These are phyloP conservation scores for Leptoteleia sp. DNA, from an alignment of 1,140 invertebrate species.

Conservation along the genomic window DNA sequence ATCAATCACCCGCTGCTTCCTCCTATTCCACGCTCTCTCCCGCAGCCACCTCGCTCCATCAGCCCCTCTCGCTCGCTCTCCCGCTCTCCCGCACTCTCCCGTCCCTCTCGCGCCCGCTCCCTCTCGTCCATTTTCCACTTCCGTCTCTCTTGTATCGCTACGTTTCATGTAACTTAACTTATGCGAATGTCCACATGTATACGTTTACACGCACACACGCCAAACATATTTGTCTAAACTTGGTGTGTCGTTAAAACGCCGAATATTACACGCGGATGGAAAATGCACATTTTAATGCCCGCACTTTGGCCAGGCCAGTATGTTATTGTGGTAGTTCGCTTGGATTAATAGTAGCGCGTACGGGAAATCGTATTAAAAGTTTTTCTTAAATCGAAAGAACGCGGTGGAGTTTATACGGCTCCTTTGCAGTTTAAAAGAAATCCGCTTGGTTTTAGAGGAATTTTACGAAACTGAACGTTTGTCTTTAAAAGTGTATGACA, in stretches of 20 bases:
- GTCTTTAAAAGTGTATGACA: too few relatives aligned
- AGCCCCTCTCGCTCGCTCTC: slow-evolving; percentile 16
- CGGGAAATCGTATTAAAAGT: too few relatives aligned
- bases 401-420: too few relatives aligned
- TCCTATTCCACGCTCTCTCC: slow-evolving; percentile 63
- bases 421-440: too few relatives aligned
- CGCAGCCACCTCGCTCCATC: slow-evolving; percentile 35
- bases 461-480: too few relatives aligned
- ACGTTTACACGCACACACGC: slow-evolving; percentile 6
- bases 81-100: slow-evolving; percentile 3
- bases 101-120: slow-evolving; percentile 1
- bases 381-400: too few relatives aligned
- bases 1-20: slow-evolving; percentile 79
- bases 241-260: neutral
- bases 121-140: slow-evolving; percentile 42
- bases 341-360: neutral
- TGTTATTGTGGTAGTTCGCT: too few relatives aligned
- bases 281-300: neutral
- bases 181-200: slow-evolving; percentile 30
- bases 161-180: slow-evolving; percentile 54
- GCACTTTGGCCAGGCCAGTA: neutral
- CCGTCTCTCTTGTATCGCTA: slow-evolving; percentile 51
- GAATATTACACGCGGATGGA: neutral
- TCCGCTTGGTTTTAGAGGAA: too few relatives aligned
- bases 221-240: slow-evolving; percentile 4